Percentiles rank a stretch among this genome's conserved stretches.
Evolutionary conservation across 2,888 invertebrate genomes (phyloP).

Genomic region (Apantesis nais): DNA sequence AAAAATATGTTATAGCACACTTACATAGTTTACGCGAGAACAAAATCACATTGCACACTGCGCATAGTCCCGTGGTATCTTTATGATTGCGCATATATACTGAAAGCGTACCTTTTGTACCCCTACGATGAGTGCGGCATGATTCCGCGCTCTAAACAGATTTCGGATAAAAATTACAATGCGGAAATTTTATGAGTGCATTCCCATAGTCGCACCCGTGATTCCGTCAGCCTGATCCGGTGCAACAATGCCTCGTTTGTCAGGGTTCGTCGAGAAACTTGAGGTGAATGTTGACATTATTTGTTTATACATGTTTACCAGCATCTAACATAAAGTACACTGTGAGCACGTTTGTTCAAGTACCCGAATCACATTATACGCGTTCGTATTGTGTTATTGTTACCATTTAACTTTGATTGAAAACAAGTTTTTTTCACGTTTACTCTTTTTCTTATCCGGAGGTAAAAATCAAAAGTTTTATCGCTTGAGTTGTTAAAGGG

Average conservation of each 20-base stretch:
- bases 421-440: not conserved
- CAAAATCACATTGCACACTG: conserved; percentile 28
- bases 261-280: conserved; percentile 74
- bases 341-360: conserved; percentile 43
- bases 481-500: not conserved
- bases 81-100: conserved; percentile 54
- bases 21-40: conserved; percentile 34
- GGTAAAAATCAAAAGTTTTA: not conserved
- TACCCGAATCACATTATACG: conserved; percentile 40
- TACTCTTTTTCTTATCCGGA: not conserved
- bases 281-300: conserved; percentile 60
- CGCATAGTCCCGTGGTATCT: conserved; percentile 40
- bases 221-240: conserved; percentile 47
- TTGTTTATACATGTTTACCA: conserved; percentile 51
- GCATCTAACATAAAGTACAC: conserved; percentile 44
- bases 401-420: conserved; percentile 7
- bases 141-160: conserved; percentile 52
- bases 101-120: conserved; percentile 62
- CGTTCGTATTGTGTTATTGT: conserved; percentile 24
- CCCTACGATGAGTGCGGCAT: conserved; percentile 56
- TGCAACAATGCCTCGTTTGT: conserved; percentile 79
- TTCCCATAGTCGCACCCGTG: conserved; percentile 66
- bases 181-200: conserved; percentile 75
- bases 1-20: conserved; percentile 17
- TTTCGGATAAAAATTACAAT: conserved; percentile 73